Conservation (phyloP, 2,888 invertebrate genomes). For the Pandemis corylana region DNA sequence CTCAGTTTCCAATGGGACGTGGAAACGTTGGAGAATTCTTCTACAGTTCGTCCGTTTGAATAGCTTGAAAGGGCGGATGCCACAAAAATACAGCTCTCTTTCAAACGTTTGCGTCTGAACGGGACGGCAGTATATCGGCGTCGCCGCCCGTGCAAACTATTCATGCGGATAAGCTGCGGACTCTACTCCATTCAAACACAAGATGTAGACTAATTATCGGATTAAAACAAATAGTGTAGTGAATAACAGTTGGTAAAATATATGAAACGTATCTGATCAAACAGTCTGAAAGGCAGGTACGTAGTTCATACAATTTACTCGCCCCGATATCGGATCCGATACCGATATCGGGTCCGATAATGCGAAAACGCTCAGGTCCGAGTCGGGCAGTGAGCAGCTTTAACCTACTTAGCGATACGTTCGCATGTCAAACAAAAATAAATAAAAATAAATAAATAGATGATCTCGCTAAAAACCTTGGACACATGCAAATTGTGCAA, state of each 20-base stretch:
- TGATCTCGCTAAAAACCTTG: slow-evolving; percentile 30
- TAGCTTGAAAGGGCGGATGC: not conserved
- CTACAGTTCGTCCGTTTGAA: not conserved
- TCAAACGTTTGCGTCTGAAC: not conserved
- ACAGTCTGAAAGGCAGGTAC: no score
- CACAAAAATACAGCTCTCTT: not conserved
- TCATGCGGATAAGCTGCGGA: not conserved
- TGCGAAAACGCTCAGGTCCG: not conserved
- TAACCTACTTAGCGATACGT: slow-evolving; percentile 26
- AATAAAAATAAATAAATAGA: slow-evolving; percentile 35
- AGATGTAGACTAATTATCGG: no score
- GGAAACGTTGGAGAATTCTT: not conserved
- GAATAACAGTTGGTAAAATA: no score
- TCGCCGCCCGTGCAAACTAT: not conserved
- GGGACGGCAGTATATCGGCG: not conserved
- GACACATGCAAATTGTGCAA: slow-evolving; percentile 31
- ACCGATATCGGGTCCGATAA: no score
- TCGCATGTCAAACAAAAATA: slow-evolving; percentile 35
- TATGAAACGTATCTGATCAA: no score
- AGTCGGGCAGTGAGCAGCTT: slow-evolving; percentile 13
- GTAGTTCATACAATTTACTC: no score
- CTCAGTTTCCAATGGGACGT: slow-evolving; percentile 31
- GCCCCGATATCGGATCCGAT: no score
- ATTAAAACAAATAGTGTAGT: not conserved
- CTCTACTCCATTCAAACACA: not conserved